Evolutionary conservation across 2,888 invertebrate species (phyloP), one percentile per base, ranked within the genome.

Genomic region (Harpagoxenus sublaevis): DNA sequence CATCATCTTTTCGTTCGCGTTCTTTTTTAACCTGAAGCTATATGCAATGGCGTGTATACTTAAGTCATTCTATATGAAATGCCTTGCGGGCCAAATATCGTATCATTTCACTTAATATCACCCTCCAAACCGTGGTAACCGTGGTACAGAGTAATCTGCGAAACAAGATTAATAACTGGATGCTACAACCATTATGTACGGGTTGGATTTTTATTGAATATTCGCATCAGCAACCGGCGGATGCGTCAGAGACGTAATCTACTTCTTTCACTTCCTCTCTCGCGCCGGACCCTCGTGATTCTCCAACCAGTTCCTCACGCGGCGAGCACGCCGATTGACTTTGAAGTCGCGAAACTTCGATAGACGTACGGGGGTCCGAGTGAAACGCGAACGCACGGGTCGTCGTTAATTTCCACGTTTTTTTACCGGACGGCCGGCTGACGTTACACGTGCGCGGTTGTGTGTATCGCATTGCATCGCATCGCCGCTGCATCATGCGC

Each of bases 381-480:
- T 60, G 42, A 39, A 82, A 63, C 82, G 74, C 55, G 53, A 74
- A 39, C 42, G 57, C 79, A 35, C 75, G 62, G 81, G 51, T 48
- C 42, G 45, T 66, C 65, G 75, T 82, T 86, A 88, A 89, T 89
- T 87, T 89, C 83, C 70, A 77, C 35, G 45, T 53, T 78, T 82
- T 82, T 73, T 63, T 60, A 35, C 48, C 68, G 65, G 35, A 28
- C 48, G 48, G 53, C 48, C 51, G 71, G 45, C 63, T 28, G 39
- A 18, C 68, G 84, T 84, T 86, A 78, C 85, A 79, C 84, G 89
- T 60, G 74, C 84, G 60, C 74, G 78, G 57, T 65, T 84, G 65
- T 57, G 31, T 31, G n/a, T 15, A 53, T 60, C 84, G 78, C 73
- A 23, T 42, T 55, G 75, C 63, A 35, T 31, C 39, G 60, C 57